phyloP scores from a whole-genome alignment of 2,888 invertebrate species.

The Thymelicus acteon region DNA sequence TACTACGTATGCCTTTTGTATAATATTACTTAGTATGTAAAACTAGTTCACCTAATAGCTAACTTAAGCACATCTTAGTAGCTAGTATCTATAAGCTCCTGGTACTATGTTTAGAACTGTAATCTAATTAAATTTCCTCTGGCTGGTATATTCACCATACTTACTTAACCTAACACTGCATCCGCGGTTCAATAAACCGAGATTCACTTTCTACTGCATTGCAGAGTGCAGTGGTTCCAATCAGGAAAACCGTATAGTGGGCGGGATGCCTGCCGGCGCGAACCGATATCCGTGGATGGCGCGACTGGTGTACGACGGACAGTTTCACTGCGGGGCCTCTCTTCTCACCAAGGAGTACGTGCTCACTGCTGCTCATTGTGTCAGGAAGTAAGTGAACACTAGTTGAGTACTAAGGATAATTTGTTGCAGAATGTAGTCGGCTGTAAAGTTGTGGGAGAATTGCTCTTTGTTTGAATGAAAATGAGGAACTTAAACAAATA shows the following conservation, averaged over 20 bases:
- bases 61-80: not conserved
- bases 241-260: constrained; percentile 94
- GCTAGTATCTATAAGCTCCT: constrained; percentile 8
- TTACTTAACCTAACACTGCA: constrained; percentile 43
- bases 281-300: constrained; percentile 96
- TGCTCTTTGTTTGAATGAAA: no score
- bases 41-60: not conserved
- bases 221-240: constrained; percentile 93
- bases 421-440: no score
- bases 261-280: constrained; percentile 91
- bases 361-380: constrained; percentile 94
- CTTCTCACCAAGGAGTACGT: constrained; percentile 93
- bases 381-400: constrained; percentile 86
- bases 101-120: constrained; percentile 8
- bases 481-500: no score
- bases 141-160: constrained; percentile 24
- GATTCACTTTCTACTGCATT: constrained; percentile 54
- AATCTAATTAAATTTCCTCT: constrained; percentile 29
- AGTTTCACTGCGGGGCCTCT: constrained; percentile 95
- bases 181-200: constrained; percentile 58
- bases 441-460: no score
- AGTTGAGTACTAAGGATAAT: not conserved
- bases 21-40: no score
- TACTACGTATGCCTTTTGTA: no score
- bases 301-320: constrained; percentile 93